Evolutionary conservation across 1,140 invertebrate genomes (phyloP).

Genomic region (Saxidomus purpurata): DNA sequence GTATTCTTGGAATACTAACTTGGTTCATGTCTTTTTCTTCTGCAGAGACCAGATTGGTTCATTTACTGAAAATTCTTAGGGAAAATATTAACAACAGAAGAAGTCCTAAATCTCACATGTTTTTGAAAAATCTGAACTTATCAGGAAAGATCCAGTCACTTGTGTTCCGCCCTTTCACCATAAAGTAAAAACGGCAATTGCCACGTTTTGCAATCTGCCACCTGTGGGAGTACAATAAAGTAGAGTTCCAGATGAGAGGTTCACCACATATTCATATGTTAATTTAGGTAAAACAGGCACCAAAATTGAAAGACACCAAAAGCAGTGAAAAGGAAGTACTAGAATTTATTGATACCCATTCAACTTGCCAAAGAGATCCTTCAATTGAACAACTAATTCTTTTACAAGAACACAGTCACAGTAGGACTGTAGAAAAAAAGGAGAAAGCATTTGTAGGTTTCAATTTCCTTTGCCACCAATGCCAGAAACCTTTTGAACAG

Average conservation of each 20-base stretch:
- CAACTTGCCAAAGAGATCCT: slow-evolving; percentile 45
- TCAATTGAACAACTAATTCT: slow-evolving; percentile 25
- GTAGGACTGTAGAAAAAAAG: slow-evolving; percentile 65
- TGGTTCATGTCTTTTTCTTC: slow-evolving; percentile 65
- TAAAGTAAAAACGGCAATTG: slow-evolving; percentile 55
- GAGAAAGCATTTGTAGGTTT: slow-evolving; percentile 66
- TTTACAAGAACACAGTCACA: slow-evolving; percentile 63
- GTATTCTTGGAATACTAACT: slow-evolving; percentile 48
- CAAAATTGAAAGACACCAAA: slow-evolving; percentile 67
- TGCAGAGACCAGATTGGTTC: slow-evolving; percentile 53
- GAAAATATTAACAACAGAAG: slow-evolving; percentile 21
- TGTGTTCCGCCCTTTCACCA: slow-evolving; percentile 65
- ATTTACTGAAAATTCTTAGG: slow-evolving; percentile 32
- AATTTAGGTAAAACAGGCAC: slow-evolving; percentile 84
- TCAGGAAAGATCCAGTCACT: slow-evolving; percentile 71
- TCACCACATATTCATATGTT: slow-evolving; percentile 86
- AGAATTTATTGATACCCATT: slow-evolving; percentile 62
- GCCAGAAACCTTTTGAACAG: slow-evolving; percentile 46
- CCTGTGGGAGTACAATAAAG: slow-evolving; percentile 41
- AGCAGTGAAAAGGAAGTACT: slow-evolving; percentile 25
- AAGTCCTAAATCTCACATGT: slow-evolving; percentile 22
- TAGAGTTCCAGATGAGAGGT: slow-evolving; percentile 30
- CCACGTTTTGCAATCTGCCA: slow-evolving; percentile 40
- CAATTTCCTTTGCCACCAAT: slow-evolving; percentile 68
- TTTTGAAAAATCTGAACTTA: slow-evolving; percentile 57